These are phyloP conservation scores for Lepidurus couesii DNA, from an alignment of 1,140 invertebrate genomes.

Conservation along the genomic window DNA sequence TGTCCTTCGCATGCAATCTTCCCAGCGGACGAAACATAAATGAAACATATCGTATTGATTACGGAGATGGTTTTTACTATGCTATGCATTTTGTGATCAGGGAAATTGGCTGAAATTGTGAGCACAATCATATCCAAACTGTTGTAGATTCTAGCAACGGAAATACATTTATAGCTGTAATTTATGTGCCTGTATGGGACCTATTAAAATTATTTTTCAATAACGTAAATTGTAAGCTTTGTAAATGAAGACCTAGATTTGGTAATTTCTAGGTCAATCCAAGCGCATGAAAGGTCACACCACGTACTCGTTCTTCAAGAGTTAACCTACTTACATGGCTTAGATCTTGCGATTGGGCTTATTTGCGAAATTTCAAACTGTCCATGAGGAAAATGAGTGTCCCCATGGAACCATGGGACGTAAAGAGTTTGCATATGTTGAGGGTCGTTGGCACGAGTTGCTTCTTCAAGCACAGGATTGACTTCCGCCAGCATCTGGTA, in stretches of 20 bases:
- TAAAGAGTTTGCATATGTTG: neutral
- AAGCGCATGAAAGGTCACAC: neutral
- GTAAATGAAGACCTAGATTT: neutral
- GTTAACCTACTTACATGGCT: neutral
- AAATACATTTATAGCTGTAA: no score
- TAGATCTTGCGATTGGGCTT: neutral
- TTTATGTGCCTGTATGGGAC: no score
- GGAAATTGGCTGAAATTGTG: neutral
- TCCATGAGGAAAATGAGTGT: neutral
- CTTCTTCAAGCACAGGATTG: neutral
- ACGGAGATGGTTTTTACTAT: neutral
- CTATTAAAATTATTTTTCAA: no score
- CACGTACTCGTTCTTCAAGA: neutral
- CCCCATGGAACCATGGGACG: neutral
- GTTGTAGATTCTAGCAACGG: no score
- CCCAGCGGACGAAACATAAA: neutral
- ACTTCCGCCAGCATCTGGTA: no score
- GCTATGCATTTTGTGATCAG: neutral
- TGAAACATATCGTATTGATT: neutral
- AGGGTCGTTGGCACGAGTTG: neutral
- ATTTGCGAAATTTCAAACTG: neutral
- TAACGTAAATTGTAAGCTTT: no score
- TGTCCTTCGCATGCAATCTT: conserved; percentile 13
- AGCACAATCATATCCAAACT: no score
- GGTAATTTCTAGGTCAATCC: neutral